Evolutionary conservation across 2,888 invertebrate species (phyloP), one percentile per base, ranked within the genome.

Genomic region (Cheilosia variabilis): DNA sequence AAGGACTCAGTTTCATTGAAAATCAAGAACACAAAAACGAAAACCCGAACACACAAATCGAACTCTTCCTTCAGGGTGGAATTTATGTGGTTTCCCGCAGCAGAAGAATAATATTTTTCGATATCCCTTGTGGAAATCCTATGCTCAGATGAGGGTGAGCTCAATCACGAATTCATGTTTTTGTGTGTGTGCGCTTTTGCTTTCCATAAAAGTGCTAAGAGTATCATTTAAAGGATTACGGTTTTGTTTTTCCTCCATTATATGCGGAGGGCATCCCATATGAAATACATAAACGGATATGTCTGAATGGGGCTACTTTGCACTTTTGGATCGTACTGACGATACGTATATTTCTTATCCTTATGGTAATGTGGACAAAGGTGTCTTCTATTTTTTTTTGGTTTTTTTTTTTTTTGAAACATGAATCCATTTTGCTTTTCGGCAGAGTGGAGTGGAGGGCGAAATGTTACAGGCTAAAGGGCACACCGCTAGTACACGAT

Each of bases 141-240:
- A n/a, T 57, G 31, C 50, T 19, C 31, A 41, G 19, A 47, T 69
- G 55, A 50, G 66, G 47, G 57, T 73, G 63, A 55, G 43, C 60
- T 41, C 47, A 22, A 41, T 15, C 22, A 19, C 10, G 19, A 41
- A 22, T 47, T 15, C 22, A 24, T 17, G 19, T 69, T 69, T 31
- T 13, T 37, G 19, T 60, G 50, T 17, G 17, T 45, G n/a, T 41
- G 17, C 27, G 17, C 41, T 55, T 13, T 60, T 76, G 19, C 52
- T 71, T 76, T 76, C 66, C 76, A 66, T 68, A 76, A 81, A 81
- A 76, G 52, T 71, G 53, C 76, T 86, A 65, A 66, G 63, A 71
- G 86, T 86, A 68, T 81, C 81, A 81, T 86, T 86, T 86, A 86
- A 86, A 71, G 76, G 81, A 86, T 86, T 81, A 81, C 27, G 86